Evolutionary conservation across 2,797 vertebrate genomes (phyloP).

Genomic region (Rousettus madagascariensis): DNA sequence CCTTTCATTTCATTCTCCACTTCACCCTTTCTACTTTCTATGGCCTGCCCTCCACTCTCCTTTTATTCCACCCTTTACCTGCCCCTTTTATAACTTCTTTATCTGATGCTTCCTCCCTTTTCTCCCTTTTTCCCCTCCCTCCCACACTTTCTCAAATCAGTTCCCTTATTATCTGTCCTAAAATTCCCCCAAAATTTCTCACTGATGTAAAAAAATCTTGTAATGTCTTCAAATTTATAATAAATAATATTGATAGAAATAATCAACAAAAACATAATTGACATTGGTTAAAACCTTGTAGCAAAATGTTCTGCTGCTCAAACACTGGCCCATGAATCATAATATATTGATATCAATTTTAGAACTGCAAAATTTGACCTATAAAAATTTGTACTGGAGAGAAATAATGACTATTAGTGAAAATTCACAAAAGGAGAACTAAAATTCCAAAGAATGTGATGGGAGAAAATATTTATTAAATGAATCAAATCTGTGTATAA

Average conservation of each 20-base stretch:
- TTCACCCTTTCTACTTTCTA: not conserved
- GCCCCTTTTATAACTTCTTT: not conserved
- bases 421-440: not conserved
- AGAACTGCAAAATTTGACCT: not conserved
- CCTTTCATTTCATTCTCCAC: not conserved
- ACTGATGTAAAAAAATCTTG: not conserved
- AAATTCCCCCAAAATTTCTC: not conserved
- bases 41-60: not conserved
- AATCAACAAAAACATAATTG: not conserved
- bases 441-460: not conserved
- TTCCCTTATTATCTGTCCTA: not conserved
- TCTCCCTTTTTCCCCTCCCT: no score
- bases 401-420: not conserved
- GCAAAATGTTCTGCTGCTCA: not conserved
- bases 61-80: not conserved
- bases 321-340: not conserved
- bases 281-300: not conserved
- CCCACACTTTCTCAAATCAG: not conserved
- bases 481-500: not conserved
- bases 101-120: accelerated
- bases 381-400: not conserved
- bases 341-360: not conserved
- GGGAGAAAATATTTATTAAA: not conserved
- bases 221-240: not conserved
- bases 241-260: not conserved